phyloP scores from a whole-genome alignment of 2,888 invertebrate genomes.

The Mamestra brassicae region DNA sequence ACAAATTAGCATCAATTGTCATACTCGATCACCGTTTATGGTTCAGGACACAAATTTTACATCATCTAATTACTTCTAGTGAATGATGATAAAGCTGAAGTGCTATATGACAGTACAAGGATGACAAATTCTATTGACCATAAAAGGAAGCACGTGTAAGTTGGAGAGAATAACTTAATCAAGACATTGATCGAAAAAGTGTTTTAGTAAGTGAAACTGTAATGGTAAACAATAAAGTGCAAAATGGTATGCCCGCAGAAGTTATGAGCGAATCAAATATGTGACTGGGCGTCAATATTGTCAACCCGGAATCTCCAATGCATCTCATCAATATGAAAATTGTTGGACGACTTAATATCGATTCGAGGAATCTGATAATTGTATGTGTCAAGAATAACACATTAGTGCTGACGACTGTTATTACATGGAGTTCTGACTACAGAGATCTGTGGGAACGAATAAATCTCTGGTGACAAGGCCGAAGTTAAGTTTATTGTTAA shows the following conservation, averaged over 20 bases:
- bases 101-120: conserved; percentile 57
- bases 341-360: conserved; percentile 66
- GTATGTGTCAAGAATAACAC: conserved; percentile 75
- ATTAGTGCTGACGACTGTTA: conserved; percentile 68
- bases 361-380: conserved; percentile 80
- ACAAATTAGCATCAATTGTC: conserved; percentile 48
- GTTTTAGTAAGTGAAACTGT: conserved; percentile 34
- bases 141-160: conserved; percentile 71
- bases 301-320: conserved; percentile 75
- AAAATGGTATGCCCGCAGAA: conserved; percentile 15
- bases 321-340: conserved; percentile 76
- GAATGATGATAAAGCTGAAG: conserved; percentile 72
- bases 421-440: conserved; percentile 57
- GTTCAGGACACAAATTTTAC: conserved; percentile 39
- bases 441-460: conserved; percentile 82
- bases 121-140: conserved; percentile 71
- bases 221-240: conserved; percentile 14
- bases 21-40: conserved; percentile 40
- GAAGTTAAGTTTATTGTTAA: conserved; percentile 73
- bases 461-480: conserved; percentile 84
- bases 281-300: conserved; percentile 59
- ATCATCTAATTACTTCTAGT: conserved; percentile 69
- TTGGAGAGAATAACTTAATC: conserved; percentile 30
- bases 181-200: conserved; percentile 13
- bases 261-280: conserved; percentile 19